Percentiles rank a stretch among this genome's conserved stretches.
Evolutionary conservation across 2,113 vertebrate species (phyloP).

Genomic region (Gasterosteus aculeatus): DNA sequence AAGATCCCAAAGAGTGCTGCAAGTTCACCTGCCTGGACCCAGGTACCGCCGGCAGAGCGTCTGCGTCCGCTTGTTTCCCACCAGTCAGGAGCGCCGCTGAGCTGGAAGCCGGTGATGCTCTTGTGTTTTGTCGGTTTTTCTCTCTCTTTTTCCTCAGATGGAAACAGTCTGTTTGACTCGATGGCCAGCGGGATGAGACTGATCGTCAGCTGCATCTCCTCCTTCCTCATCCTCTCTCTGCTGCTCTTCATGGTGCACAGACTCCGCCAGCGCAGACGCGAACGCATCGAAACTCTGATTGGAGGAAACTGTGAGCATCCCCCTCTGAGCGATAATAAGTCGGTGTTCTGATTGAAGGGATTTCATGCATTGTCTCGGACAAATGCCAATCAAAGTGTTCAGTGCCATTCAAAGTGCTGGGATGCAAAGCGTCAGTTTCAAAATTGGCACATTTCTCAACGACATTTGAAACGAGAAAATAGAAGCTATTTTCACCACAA

Average conservation of each 20-base stretch:
- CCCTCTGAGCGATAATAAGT: background rate
- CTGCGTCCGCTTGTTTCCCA: background rate
- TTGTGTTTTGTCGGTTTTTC: background rate
- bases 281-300: conserved; percentile 96
- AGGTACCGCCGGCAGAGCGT: conserved; percentile 77
- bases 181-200: conserved; percentile 98
- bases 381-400: background rate
- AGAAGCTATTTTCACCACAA: no score
- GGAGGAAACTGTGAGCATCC: conserved; percentile 91
- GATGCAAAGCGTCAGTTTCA: no score
- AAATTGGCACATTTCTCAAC: background rate
- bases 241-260: conserved; percentile 99
- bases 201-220: conserved; percentile 97
- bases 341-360: no score
- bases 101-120: background rate
- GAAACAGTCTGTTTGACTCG: conserved; percentile 95
- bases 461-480: background rate
- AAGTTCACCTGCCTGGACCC: conserved; percentile 96
- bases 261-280: conserved; percentile 91
- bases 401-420: background rate
- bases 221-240: conserved; percentile 98
- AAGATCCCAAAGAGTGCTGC: conserved; percentile 98
- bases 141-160: conserved; percentile 79
- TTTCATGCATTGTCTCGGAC: background rate
- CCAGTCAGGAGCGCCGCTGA: background rate